These are phyloP conservation scores for Pygocentrus nattereri DNA, from an alignment of 2,797 vertebrate species.

Conservation along the genomic window DNA sequence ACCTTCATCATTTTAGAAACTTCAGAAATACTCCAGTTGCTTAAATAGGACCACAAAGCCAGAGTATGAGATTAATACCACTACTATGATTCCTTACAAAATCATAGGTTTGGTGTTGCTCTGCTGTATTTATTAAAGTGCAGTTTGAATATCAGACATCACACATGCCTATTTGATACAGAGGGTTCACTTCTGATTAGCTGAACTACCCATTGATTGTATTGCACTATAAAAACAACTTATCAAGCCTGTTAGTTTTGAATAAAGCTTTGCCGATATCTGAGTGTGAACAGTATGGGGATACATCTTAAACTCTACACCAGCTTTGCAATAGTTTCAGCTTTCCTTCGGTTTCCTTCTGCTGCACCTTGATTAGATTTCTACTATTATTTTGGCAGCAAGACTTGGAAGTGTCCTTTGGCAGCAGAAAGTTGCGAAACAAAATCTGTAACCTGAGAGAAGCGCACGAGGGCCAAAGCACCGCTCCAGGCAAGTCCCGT, in stretches of 20 bases:
- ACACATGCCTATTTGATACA: not conserved
- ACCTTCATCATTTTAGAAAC: too few relatives aligned
- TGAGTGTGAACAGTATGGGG: constrained; percentile 45
- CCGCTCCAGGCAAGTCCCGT: constrained; percentile 44
- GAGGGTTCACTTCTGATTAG: not conserved
- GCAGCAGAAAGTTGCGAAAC: constrained; percentile 42
- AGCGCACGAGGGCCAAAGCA: constrained; percentile 33
- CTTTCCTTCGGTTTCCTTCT: constrained; percentile 14
- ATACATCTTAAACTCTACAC: not conserved
- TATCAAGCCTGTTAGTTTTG: not conserved
- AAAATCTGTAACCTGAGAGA: constrained; percentile 58
- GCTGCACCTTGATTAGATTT: constrained; percentile 20
- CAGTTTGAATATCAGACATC: not conserved
- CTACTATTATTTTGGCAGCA: constrained; percentile 17
- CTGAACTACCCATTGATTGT: not conserved
- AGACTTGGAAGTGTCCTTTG: constrained; percentile 36
- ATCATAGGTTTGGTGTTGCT: too few relatives aligned
- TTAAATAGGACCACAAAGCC: too few relatives aligned
- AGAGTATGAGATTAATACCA: too few relatives aligned
- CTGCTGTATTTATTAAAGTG: too few relatives aligned
- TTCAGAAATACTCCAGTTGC: not conserved
- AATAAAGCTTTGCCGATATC: not conserved
- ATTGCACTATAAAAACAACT: not conserved
- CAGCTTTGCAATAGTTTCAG: constrained; percentile 11
- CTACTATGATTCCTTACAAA: too few relatives aligned